Conservation (phyloP, 1,140 invertebrate genomes). For the Hesperophylax magnus region DNA sequence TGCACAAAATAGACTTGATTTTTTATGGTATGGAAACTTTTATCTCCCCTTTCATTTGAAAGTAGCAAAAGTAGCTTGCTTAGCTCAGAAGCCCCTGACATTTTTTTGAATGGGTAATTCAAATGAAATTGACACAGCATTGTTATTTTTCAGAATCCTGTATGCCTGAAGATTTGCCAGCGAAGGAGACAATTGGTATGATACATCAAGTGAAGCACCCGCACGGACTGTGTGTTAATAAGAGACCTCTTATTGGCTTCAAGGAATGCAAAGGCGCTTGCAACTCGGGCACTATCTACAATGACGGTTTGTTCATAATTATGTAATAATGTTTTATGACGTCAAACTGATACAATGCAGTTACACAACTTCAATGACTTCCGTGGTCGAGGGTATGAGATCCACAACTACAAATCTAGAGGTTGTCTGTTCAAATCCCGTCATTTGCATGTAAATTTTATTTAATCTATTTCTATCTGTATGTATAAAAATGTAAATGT, state of each 20-base stretch:
- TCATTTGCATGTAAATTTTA: no score
- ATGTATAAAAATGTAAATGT: no score
- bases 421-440: no score
- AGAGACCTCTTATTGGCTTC: slow-evolving; percentile 71
- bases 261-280: slow-evolving; percentile 78
- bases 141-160: slow-evolving; percentile 69
- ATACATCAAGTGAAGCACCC: slow-evolving; percentile 64
- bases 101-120: not conserved
- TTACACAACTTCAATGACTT: no score
- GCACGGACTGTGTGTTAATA: slow-evolving; percentile 77
- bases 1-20: no score
- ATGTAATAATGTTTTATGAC: not conserved
- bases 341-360: no score
- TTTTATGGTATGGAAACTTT: no score
- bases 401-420: no score
- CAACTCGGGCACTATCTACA: slow-evolving; percentile 76
- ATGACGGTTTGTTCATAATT: slow-evolving; percentile 68
- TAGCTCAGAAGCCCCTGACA: not conserved
- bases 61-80: no score
- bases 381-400: no score
- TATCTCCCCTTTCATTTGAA: no score
- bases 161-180: slow-evolving; percentile 68
- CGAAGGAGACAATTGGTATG: slow-evolving; percentile 71
- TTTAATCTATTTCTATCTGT: no score
- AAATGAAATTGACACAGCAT: not conserved